Percentiles rank a stretch among this genome's conserved stretches.
Conservation (phyloP, 2,113 vertebrate genomes). For the Pogona vitticeps region DNA sequence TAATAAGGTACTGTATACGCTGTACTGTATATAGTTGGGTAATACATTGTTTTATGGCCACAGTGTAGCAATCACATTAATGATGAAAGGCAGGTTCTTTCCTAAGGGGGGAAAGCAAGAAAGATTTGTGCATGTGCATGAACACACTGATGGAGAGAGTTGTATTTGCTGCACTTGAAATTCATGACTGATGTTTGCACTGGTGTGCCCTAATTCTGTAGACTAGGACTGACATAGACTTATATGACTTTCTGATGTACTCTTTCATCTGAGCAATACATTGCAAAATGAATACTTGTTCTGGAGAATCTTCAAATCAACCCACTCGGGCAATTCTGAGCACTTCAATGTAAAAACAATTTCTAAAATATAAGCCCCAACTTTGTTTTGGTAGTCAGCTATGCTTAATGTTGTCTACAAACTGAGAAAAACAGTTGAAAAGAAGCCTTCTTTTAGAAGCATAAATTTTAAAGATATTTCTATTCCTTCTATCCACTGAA, state of each 20-base stretch:
- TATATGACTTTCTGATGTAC: not conserved
- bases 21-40: constrained; percentile 22
- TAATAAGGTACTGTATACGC: constrained; percentile 22
- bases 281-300: not conserved
- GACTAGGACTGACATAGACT: not conserved
- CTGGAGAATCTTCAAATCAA: not conserved
- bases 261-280: not conserved
- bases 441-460: not conserved
- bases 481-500: not conserved
- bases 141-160: not conserved
- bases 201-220: constrained; percentile 23
- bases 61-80: constrained; percentile 22
- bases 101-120: constrained; percentile 5
- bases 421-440: not conserved
- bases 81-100: constrained; percentile 29
- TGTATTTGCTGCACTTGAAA: constrained; percentile 1
- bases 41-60: constrained; percentile 34
- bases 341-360: not conserved
- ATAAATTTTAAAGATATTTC: no score
- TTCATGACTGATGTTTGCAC: not conserved
- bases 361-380: not conserved
- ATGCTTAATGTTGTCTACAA: not conserved
- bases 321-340: not conserved
- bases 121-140: constrained; percentile 7
- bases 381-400: not conserved